Evolutionary conservation across 2,888 invertebrate species (phyloP), one percentile per base, ranked within the genome.

Genomic region (Ecdyonurus torrentis): DNA sequence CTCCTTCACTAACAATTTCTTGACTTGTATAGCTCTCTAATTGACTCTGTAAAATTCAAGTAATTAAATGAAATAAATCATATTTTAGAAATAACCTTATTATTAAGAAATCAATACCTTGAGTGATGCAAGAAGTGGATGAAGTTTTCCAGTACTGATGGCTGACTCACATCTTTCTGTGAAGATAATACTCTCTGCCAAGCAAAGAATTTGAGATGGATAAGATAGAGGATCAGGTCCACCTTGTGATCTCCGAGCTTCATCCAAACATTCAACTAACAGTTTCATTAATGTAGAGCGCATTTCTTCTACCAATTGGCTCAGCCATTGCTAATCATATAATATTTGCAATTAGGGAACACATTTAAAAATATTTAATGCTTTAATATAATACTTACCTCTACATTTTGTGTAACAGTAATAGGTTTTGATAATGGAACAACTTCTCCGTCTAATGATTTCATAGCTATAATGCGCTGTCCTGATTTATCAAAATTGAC

Each of bases 101-200:
- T n/a, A n/a, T n/a, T n/a, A n/a, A n/a, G n/a, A n/a, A n/a, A n/a
- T n/a, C n/a, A n/a, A 55, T 60, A 25, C 15, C 3, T 23, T 37
- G 37, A 37, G 37, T 10, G 37, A 37, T 37, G 37, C 5, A 5
- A 37, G 37, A 15, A 37, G 37, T 5, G 5, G 5, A 5, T 37
- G 37, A 63, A 90, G 73, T 55, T 81, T 79, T 75, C 85, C 84
- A 61, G 81, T 78, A 5, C 75, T 73, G 67, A 96, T 87, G 2
- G 91, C 87, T 69, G 83, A 84, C 75, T 97, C 96, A 67, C 88
- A 84, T 72, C 86, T 84, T 66, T 84, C 83, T 1, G 93, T 91
- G 74, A 96, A 97, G 62, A 84, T 80, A 62, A 97, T 85, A 70
- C 86, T 86, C 70, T 93, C 90, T 2, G 88, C 84, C 59, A 95